phyloP scores from a whole-genome alignment of 35 echinoderm and acorn worm genomes.

The Nesometra sesokonis region DNA sequence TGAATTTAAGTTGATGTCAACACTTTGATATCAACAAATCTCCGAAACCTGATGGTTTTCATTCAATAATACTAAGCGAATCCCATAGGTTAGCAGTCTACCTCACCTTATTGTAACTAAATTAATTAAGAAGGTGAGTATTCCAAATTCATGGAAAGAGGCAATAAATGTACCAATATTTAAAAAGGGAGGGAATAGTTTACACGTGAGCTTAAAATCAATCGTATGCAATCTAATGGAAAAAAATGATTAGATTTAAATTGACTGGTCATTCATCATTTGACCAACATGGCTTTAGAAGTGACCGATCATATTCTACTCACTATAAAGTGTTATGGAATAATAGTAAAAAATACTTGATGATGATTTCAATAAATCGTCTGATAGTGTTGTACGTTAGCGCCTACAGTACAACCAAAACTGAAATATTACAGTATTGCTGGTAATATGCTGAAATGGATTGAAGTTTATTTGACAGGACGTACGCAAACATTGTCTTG shows the following conservation, averaged over 20 bases:
- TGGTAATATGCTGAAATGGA: too few species aligned
- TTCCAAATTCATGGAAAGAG: background rate
- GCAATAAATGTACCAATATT: background rate
- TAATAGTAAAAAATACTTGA: too few species aligned
- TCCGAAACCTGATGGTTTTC: background rate
- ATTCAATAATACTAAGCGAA: background rate
- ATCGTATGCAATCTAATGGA: slow-evolving; percentile 22
- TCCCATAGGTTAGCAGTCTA: background rate
- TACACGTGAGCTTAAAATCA: slow-evolving; percentile 7
- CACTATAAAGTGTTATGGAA: too few species aligned
- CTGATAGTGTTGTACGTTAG: too few species aligned
- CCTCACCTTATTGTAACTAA: background rate
- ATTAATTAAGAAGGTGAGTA: background rate
- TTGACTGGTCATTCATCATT: too few species aligned
- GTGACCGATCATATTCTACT: too few species aligned
- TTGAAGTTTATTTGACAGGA: too few species aligned
- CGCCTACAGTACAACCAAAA: too few species aligned
- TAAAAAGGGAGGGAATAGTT: background rate
- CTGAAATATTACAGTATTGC: too few species aligned
- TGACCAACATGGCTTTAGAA: too few species aligned
- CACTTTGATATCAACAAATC: background rate
- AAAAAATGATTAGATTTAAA: background rate
- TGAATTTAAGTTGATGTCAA: background rate
- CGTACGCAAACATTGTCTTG: too few species aligned
- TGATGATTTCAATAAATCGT: too few species aligned